phyloP scores from a whole-genome alignment of 2,888 invertebrate species.

The Pristionchus maxplancki region DNA sequence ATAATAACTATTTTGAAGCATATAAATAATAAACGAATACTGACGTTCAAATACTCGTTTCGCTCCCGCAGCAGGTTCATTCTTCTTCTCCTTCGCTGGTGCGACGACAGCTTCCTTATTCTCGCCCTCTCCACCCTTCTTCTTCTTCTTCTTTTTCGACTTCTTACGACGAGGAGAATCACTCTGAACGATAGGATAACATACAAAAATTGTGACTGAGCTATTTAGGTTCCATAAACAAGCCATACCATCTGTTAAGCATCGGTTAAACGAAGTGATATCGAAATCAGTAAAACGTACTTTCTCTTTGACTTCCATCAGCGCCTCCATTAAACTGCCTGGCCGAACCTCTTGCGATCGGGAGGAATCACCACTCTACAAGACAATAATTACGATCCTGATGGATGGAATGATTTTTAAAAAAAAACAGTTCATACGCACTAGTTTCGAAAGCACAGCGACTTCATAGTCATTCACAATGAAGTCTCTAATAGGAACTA shows the following conservation, averaged over 20 bases:
- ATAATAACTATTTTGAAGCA: background rate
- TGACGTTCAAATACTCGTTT: background rate
- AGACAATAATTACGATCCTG: background rate
- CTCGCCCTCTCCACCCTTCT: background rate
- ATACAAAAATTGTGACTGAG: too few relatives aligned
- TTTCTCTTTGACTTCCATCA: slow-evolving; percentile 5
- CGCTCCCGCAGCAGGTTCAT: background rate
- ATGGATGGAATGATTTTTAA: too few relatives aligned
- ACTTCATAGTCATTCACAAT: too few relatives aligned
- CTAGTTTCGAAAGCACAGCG: background rate
- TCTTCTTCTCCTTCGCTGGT: too few relatives aligned
- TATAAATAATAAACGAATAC: background rate
- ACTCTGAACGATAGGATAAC: too few relatives aligned
- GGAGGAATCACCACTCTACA: background rate
- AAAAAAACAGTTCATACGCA: too few relatives aligned
- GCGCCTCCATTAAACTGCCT: slow-evolving; percentile 22
- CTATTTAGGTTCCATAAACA: too few relatives aligned
- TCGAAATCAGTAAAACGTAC: background rate
- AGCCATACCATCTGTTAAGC: too few relatives aligned
- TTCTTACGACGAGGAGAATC: background rate
- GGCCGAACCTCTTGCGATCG: background rate
- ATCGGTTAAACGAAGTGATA: too few relatives aligned
- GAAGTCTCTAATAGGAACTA: too few relatives aligned
- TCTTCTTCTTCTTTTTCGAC: background rate
- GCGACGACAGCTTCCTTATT: background rate